phyloP scores from a whole-genome alignment of 2,797 vertebrate species.

The Paramormyrops hopkinsi region DNA sequence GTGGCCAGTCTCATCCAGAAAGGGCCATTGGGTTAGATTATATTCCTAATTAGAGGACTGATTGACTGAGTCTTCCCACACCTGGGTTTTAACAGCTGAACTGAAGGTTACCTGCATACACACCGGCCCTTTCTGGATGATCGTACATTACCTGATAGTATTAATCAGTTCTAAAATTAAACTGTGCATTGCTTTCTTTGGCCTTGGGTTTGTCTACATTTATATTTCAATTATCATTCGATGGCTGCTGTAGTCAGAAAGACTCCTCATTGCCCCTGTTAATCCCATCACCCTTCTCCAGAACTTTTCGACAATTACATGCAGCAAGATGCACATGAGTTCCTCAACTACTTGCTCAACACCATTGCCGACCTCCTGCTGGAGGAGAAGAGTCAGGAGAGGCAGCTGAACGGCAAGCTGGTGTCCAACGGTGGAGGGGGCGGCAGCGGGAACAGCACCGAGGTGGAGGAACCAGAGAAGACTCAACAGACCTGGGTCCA shows the following conservation, averaged over 20 bases:
- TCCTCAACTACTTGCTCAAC: conserved; percentile 90
- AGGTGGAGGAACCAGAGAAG: conserved; percentile 68
- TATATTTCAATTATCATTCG: not conserved
- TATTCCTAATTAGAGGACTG: not conserved
- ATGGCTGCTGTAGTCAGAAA: not conserved
- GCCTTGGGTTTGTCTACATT: not conserved
- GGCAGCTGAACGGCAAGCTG: conserved; percentile 81
- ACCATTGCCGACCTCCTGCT: conserved; percentile 87
- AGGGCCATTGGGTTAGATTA: not conserved
- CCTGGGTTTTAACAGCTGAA: not conserved
- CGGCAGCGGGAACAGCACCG: conserved; percentile 43
- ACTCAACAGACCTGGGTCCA: conserved; percentile 83
- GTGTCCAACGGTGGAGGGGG: conserved; percentile 63
- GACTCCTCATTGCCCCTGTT: not conserved
- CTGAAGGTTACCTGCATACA: not conserved
- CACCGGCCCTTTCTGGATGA: not conserved
- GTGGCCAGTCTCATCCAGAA: not conserved
- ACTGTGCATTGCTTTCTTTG: not conserved
- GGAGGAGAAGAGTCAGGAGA: conserved; percentile 84
- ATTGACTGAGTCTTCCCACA: not conserved
- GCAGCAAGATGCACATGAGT: conserved; percentile 87
- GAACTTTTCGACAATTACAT: conserved; percentile 91
- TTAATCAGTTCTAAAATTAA: not conserved
- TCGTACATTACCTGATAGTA: not conserved
- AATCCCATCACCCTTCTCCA: conserved; percentile 37